phyloP scores from a whole-genome alignment of 2,888 invertebrate genomes.

The Parnassius orleans region DNA sequence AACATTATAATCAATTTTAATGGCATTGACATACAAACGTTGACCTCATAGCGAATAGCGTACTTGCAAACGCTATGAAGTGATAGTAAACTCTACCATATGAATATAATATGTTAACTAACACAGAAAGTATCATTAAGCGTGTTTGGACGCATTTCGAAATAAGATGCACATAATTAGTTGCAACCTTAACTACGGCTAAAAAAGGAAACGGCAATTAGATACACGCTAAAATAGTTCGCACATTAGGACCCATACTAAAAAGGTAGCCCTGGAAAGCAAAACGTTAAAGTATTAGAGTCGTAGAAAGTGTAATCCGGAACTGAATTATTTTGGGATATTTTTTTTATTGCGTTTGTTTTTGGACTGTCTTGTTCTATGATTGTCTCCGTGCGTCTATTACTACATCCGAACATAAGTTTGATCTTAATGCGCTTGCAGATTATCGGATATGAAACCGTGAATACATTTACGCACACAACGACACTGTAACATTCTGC shows the following conservation, averaged over 20 bases:
- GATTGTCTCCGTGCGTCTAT: too few species aligned
- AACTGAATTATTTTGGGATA: too few species aligned
- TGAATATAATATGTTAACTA: slow-evolving; percentile 4
- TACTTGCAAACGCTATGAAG: background rate
- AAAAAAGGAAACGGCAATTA: slow-evolving; percentile 7
- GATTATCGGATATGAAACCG: too few species aligned
- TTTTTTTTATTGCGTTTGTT: too few species aligned
- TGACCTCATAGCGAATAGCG: background rate
- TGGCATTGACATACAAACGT: slow-evolving; percentile 17
- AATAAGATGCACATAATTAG: background rate
- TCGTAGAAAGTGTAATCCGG: too few species aligned
- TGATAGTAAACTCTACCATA: slow-evolving; percentile 7
- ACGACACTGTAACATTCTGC: too few species aligned
- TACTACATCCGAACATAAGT: too few species aligned
- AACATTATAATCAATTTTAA: slow-evolving; percentile 9
- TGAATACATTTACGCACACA: too few species aligned
- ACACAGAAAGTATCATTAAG: slow-evolving; percentile 23
- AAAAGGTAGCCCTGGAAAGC: background rate
- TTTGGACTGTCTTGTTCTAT: too few species aligned
- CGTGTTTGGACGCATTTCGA: slow-evolving; percentile 3
- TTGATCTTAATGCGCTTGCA: too few species aligned
- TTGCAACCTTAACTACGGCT: slow-evolving; percentile 4
- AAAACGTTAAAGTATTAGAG: too few species aligned
- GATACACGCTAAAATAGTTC: background rate
- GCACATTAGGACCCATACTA: background rate